Base-by-base conservation (phyloP, 2,888 invertebrate species). In the Thymelicus sylvestris region DNA sequence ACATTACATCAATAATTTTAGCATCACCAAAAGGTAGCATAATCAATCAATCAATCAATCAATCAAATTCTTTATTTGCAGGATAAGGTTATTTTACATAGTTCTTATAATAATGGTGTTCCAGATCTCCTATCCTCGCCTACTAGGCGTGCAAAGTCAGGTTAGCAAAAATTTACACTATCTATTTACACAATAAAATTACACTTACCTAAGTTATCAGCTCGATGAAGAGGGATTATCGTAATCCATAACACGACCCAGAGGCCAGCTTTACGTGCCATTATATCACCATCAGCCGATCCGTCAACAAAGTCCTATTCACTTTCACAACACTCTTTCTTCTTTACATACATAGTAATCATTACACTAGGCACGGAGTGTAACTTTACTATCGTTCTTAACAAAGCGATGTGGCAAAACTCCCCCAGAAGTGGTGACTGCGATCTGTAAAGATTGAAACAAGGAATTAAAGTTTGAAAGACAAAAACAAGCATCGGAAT, bases 181-280 rank as follows among this genome's bases (percentile, higher is more conserved):
- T n/a, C n/a, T n/a, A n/a, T n/a, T n/a, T n/a, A n/a, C n/a, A 2
- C 3, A 3, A 24, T 24, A 3, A 24, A 3, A 48, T 57, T 12
- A 31, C 13, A 86, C 90, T 91, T 81, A 93, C 93, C 93, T 63
- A 93, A 86, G 79, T 93, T 93, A 82, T 93, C 93, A 74, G 93
- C 93, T 74, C 89, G 84, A 76, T 91, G 89, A 68, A 90, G 77
- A 24, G 92, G 92, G 74, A 92, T 89, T 74, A 88, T 83, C 67
- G 90, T 87, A 61, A 92, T 85, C 90, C 91, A 93, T 64, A 93
- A 82, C 77, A 91, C 80, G 48, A 89, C 83, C 64, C 91, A 79
- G 41, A 91, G 79, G 61, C 88, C 86, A 62, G 87, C 81, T 77
- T 80, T 84, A 72, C 84, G 81, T 80, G 84, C 86, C 92, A 93